Conservation (phyloP, 2,797 vertebrate genomes). For the Potorous gilbertii region DNA sequence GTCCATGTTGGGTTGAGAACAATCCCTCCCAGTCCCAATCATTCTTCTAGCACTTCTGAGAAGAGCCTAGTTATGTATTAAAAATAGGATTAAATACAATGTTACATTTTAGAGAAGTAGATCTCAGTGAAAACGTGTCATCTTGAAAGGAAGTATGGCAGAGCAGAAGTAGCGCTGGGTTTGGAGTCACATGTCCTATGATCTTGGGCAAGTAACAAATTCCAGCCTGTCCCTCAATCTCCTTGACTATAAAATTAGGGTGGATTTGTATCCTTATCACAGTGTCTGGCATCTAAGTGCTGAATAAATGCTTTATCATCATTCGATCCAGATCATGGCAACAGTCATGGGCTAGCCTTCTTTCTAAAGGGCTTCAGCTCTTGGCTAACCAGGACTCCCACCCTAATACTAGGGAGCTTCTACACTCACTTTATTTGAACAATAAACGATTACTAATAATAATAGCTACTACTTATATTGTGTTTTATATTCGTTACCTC, state of each 20-base stretch:
- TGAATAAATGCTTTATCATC: background rate
- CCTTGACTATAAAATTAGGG: background rate
- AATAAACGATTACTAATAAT: background rate
- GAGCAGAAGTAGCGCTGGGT: background rate
- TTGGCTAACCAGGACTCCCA: too few relatives aligned
- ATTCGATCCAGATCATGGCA: too few relatives aligned
- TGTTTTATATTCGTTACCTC: too few relatives aligned
- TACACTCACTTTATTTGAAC: background rate
- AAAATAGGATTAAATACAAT: background rate
- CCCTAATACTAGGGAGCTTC: background rate
- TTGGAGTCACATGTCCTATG: background rate
- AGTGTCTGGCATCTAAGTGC: background rate
- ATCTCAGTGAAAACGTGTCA: background rate
- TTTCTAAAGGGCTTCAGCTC: background rate
- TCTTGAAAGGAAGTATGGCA: background rate
- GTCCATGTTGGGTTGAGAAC: background rate
- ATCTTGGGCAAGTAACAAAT: background rate
- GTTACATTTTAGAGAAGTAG: background rate
- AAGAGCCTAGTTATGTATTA: background rate
- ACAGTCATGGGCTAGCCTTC: background rate
- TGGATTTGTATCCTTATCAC: background rate
- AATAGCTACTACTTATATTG: background rate
- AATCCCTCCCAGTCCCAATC: background rate
- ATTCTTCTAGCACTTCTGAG: background rate
- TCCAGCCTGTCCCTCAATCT: background rate